phyloP scores from a whole-genome alignment of 2,888 invertebrate genomes.

The Synergus umbraculus region DNA sequence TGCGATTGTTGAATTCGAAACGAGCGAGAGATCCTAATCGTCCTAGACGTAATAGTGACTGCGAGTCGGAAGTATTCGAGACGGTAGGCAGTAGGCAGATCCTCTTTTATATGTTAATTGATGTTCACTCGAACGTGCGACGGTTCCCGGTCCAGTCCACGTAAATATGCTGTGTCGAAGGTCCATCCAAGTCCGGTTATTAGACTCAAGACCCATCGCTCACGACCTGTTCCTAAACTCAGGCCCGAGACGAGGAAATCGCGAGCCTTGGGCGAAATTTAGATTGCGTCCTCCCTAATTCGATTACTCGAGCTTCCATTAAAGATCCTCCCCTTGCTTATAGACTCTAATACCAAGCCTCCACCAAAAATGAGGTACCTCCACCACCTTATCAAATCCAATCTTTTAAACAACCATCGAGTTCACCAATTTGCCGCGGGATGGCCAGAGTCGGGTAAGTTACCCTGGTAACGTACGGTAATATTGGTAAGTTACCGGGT shows the following conservation, averaged over 20 bases:
- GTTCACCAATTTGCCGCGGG: too few species aligned
- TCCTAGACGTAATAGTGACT: conserved; percentile 8
- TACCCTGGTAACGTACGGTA: too few species aligned
- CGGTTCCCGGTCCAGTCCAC: conserved; percentile 56
- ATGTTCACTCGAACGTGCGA: conserved; percentile 51
- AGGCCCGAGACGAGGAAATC: background rate
- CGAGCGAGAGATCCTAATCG: conserved; percentile 18
- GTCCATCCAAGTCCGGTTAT: conserved; percentile 26
- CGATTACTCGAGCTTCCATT: background rate
- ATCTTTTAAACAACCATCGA: too few species aligned
- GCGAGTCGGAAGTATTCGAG: conserved; percentile 19
- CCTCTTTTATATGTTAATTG: conserved; percentile 35
- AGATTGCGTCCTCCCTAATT: conserved; percentile 1
- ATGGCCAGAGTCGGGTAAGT: too few species aligned
- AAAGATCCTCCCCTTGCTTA: background rate
- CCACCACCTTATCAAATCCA: background rate
- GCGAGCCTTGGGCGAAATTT: background rate
- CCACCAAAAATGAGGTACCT: background rate
- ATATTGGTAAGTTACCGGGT: too few species aligned
- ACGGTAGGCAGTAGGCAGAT: conserved; percentile 32
- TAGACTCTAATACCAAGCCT: background rate
- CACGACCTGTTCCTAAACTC: background rate
- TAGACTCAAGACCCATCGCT: background rate
- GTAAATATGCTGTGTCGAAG: conserved; percentile 17
- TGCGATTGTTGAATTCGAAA: conserved; percentile 16